Evolutionary conservation across 1,140 invertebrate species (phyloP).

Genomic region (Apolygus lucorum): DNA sequence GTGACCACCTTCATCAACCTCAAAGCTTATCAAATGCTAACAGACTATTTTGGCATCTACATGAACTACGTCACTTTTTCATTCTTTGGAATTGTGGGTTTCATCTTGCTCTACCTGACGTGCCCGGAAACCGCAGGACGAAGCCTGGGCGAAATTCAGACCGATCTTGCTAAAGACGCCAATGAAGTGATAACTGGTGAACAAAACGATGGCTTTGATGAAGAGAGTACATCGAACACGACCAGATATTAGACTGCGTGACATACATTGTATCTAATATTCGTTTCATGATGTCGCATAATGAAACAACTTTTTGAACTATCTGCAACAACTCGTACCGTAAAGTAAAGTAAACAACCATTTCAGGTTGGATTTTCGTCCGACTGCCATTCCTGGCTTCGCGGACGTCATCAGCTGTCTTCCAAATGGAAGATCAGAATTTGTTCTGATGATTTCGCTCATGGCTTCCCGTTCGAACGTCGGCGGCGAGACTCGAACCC

Average conservation of each 20-base stretch:
- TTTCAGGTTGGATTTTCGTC: no score
- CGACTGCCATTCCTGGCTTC: no score
- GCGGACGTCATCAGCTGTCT: no score
- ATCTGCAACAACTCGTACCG: no score
- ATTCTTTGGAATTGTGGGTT: constrained; percentile 23
- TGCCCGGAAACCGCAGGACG: constrained; percentile 27
- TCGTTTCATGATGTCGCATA: no score
- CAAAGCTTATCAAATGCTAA: constrained; percentile 28
- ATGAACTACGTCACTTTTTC: constrained; percentile 26
- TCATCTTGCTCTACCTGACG: constrained; percentile 19
- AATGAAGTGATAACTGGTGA: not conserved
- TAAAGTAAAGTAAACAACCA: no score
- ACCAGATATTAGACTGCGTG: not conserved
- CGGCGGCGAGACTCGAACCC: no score
- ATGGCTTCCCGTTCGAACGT: no score
- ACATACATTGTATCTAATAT: not conserved
- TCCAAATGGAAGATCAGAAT: no score
- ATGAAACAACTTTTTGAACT: no score
- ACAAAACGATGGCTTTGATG: not conserved
- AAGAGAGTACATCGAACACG: not conserved
- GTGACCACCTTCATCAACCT: constrained; percentile 30
- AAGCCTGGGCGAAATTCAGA: constrained; percentile 28
- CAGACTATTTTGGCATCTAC: constrained; percentile 24
- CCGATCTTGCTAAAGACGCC: not conserved
- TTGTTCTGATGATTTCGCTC: no score